These are phyloP conservation scores for Thereva unica DNA, from an alignment of 2,888 invertebrate species.

Conservation along the genomic window DNA sequence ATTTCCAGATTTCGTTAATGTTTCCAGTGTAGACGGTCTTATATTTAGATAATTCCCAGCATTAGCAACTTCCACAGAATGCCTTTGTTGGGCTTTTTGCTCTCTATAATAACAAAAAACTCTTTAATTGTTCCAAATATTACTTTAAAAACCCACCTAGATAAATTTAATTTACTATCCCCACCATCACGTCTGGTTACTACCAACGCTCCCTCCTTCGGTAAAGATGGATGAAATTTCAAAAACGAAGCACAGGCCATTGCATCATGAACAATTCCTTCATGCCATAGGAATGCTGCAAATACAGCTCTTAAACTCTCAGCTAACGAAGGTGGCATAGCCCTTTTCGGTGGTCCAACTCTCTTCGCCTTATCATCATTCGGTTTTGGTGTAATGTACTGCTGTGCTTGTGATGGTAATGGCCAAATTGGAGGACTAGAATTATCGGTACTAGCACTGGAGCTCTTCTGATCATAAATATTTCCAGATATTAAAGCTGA, in stretches of 20 bases:
- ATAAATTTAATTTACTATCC: constrained; percentile 51
- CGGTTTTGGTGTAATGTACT: constrained; percentile 33
- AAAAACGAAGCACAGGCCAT: constrained; percentile 97
- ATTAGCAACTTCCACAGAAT: constrained; percentile 84
- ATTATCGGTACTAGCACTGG: constrained; percentile 49
- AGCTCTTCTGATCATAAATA: constrained; percentile 42
- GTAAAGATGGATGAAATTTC: constrained; percentile 87
- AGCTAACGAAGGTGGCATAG: constrained; percentile 88
- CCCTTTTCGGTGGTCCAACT: constrained; percentile 68
- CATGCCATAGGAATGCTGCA: constrained; percentile 96
- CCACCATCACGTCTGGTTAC: constrained; percentile 65
- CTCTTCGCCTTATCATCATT: constrained; percentile 14
- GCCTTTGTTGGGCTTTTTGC: constrained; percentile 73
- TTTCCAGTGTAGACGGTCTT: constrained; percentile 77
- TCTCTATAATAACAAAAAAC: constrained; percentile 52
- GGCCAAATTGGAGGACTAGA: constrained; percentile 50
- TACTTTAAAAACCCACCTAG: constrained; percentile 45
- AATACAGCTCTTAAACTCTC: constrained; percentile 93
- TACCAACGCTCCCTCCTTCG: constrained; percentile 77
- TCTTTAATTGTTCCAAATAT: neutral
- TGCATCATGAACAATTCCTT: constrained; percentile 94
- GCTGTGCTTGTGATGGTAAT: constrained; percentile 14
- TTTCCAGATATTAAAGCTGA: constrained; percentile 47
- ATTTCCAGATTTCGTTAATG: constrained; percentile 75
- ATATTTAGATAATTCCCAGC: constrained; percentile 76